Conservation (phyloP, 2,797 vertebrate species). For the Glyptemys insculpta region DNA sequence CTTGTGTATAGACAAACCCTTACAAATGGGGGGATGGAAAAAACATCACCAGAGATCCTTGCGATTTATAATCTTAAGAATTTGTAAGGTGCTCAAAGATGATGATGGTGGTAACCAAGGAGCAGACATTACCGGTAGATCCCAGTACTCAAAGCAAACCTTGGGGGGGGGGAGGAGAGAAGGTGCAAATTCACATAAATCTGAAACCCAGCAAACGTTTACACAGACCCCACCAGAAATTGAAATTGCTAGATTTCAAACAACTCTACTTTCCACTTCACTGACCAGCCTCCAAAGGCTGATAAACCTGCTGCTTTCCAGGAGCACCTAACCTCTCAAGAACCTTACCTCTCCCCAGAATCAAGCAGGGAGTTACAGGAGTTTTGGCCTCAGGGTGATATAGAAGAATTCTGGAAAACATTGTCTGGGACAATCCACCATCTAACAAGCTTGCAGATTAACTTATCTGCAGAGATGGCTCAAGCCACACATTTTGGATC, state of each 20-base stretch:
- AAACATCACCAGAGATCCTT: not conserved
- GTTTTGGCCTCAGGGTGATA: not conserved
- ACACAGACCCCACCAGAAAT: not conserved
- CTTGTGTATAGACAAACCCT: not conserved
- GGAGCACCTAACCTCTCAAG: not conserved
- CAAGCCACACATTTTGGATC: not conserved
- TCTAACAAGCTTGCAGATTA: not conserved
- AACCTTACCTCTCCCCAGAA: not conserved
- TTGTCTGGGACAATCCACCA: not conserved
- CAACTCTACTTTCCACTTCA: not conserved
- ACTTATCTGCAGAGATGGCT: not conserved
- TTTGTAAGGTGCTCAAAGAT: not conserved
- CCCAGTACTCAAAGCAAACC: not conserved
- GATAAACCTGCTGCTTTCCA: not conserved
- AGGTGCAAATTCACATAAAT: not conserved
- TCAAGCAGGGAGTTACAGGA: not conserved
- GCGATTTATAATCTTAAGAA: not conserved
- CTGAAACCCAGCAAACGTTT: not conserved
- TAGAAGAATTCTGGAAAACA: not conserved
- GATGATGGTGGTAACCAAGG: not conserved
- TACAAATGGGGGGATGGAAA: not conserved
- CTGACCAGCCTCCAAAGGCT: not conserved
- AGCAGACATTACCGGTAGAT: not conserved
- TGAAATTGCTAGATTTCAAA: conserved; percentile 2
- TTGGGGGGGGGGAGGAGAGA: not conserved